These are phyloP conservation scores for Pangasianodon hypophthalmus DNA, from an alignment of 2,113 vertebrate species.

Conservation along the genomic window DNA sequence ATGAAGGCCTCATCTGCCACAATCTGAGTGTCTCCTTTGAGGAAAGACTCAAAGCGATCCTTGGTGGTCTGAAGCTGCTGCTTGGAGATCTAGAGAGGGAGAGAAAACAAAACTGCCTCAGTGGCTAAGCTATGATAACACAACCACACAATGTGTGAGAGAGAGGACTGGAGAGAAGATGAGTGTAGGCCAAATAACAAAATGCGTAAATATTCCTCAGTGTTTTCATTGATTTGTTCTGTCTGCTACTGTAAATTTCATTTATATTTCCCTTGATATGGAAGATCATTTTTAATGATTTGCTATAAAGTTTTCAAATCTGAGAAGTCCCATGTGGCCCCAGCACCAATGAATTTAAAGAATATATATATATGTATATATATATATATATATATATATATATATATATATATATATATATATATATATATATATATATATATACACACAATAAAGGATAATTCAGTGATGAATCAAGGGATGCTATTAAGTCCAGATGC, in stretches of 20 bases:
- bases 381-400: no score
- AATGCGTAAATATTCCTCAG: conserved; percentile 23
- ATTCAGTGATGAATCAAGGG: conserved; percentile 26
- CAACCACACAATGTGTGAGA: conserved; percentile 4
- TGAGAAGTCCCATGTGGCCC: neutral
- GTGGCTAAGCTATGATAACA: conserved; percentile 16
- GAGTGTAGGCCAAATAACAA: conserved; percentile 21
- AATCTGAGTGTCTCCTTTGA: conserved; percentile 98
- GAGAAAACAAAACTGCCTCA: conserved; percentile 25
- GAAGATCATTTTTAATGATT: conserved; percentile 8
- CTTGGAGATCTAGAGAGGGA: conserved; percentile 88
- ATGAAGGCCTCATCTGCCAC: conserved; percentile 99
- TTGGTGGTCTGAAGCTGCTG: conserved; percentile 97
- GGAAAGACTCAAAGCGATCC: conserved; percentile 97
- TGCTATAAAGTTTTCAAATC: neutral
- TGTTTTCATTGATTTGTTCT: neutral
- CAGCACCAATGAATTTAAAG: neutral
- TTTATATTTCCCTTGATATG: neutral
- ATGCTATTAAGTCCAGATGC: neutral
- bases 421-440: no score
- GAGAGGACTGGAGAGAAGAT: neutral
- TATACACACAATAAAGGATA: neutral
- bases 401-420: neutral
- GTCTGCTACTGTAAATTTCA: conserved; percentile 1
- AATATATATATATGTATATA: neutral